Conservation (phyloP, 2,797 vertebrate species). For the Cossypha caffra region DNA sequence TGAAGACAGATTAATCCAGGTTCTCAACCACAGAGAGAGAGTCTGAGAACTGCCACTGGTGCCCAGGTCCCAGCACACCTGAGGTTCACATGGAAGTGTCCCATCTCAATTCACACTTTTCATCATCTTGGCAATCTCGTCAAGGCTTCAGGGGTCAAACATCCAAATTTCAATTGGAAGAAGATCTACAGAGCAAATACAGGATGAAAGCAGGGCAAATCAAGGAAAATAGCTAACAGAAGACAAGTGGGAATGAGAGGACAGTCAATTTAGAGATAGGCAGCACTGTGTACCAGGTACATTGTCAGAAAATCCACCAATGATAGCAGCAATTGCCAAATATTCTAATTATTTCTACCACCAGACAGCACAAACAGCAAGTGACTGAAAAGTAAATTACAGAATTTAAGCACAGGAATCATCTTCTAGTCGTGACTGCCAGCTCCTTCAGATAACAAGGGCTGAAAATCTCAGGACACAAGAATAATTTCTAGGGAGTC, state of each 20-base stretch:
- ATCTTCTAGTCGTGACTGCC: background rate
- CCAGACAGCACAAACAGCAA: background rate
- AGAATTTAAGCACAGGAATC: background rate
- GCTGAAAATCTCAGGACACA: background rate
- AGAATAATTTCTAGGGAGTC: background rate
- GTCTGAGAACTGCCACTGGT: background rate
- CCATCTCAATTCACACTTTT: background rate
- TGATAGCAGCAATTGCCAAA: background rate
- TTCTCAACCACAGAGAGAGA: background rate
- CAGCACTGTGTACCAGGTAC: background rate
- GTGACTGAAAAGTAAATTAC: background rate
- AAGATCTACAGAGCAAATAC: background rate
- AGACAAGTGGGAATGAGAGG: background rate
- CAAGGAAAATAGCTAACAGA: background rate
- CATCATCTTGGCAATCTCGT: background rate
- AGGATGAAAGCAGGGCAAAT: background rate
- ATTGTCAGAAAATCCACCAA: background rate
- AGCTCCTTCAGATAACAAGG: background rate
- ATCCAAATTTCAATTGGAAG: background rate
- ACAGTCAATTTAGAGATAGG: background rate
- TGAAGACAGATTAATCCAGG: background rate
- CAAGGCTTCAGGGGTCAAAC: background rate
- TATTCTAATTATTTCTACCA: background rate
- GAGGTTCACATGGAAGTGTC: background rate
- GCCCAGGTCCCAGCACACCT: background rate